Evolutionary conservation across 1,140 invertebrate genomes (phyloP).

Genomic region (Chironomus tepperi): DNA sequence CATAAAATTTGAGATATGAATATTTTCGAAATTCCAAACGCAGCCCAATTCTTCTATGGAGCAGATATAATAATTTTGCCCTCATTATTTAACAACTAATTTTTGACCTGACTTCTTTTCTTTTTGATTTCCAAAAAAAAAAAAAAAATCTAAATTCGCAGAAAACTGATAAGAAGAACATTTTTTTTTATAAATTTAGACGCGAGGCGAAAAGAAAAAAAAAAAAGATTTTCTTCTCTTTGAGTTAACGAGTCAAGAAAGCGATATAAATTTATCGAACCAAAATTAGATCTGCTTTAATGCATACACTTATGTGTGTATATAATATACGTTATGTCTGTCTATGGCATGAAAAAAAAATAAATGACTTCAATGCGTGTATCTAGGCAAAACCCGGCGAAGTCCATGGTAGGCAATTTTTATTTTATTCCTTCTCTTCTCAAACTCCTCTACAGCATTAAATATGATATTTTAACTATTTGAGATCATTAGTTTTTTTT

Average conservation of each 20-base stretch:
- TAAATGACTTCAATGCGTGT: slow-evolving; percentile 23
- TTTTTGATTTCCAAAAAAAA: too few species aligned
- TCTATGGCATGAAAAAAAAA: slow-evolving; percentile 16
- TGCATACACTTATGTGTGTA: background rate
- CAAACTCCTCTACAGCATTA: slow-evolving; percentile 10
- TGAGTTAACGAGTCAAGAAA: background rate
- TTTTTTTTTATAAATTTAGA: too few species aligned
- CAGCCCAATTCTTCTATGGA: too few species aligned
- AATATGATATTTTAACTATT: slow-evolving; percentile 10
- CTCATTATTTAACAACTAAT: too few species aligned
- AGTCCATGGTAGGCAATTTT: slow-evolving; percentile 12
- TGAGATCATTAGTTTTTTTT: slow-evolving; percentile 11
- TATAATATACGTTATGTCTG: background rate
- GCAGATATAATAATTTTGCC: too few species aligned
- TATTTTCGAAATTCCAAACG: too few species aligned
- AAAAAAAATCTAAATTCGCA: too few species aligned
- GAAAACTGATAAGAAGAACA: too few species aligned
- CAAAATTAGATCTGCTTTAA: slow-evolving; percentile 14
- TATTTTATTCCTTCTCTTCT: background rate
- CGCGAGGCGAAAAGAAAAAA: background rate
- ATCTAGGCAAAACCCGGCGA: slow-evolving; percentile 16
- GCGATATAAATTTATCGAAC: slow-evolving; percentile 8
- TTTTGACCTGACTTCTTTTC: too few species aligned
- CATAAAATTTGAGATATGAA: too few species aligned
- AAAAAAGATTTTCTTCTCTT: background rate